Base-by-base conservation (phyloP, 2,797 vertebrate species). In the Fistularia commersonii region DNA sequence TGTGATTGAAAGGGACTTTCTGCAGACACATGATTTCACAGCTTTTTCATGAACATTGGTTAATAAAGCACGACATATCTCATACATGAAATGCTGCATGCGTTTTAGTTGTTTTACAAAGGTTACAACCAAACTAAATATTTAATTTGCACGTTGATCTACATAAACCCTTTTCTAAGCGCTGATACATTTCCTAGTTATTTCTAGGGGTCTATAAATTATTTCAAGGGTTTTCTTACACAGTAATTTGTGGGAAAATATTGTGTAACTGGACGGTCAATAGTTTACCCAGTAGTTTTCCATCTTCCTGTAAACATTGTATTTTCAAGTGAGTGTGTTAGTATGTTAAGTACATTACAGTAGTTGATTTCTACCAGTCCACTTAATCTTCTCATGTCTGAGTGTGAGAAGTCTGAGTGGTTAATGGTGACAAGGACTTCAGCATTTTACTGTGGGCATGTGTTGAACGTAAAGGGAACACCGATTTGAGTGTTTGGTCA, bases 331-430 rank as follows among this genome's bases (percentile, higher is more conserved):
- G 48, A 59, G 56, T 47, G 61, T 48, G 52, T 54, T 76, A 63
- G 23, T 23, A 23, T 23, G 23, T 23, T 23, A 23, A 2, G 23
- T 23, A 23, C 2, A 23, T 23, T 23, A 23, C 23, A 23, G 23
- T 4, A 23, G 23, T 23, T 23, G 23, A 23, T 23, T 23, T 23
- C 23, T 4, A 2, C 23, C 23, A 23, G 23, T 23, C 23, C 4
- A 23, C 23, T 23, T 23, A 23, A 23, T 23, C 23, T 23, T n/a
- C n/a, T n/a, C n/a, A n/a, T n/a, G n/a, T n/a, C 40, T 45, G 72
- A 82, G 72, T 79, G 73, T 69, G 79, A 82, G 82, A 85, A 80
- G 72, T 63, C 61, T 6, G 34, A 53, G 51, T 51, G 6, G 48
- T 76, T 82, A 81, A 85, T 77, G 66, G 57, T 23, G 23, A 23